Percentiles rank a stretch among this genome's conserved stretches.
Evolutionary conservation across 2,888 invertebrate genomes (phyloP).

Genomic region (Netelia fuscicornis): DNA sequence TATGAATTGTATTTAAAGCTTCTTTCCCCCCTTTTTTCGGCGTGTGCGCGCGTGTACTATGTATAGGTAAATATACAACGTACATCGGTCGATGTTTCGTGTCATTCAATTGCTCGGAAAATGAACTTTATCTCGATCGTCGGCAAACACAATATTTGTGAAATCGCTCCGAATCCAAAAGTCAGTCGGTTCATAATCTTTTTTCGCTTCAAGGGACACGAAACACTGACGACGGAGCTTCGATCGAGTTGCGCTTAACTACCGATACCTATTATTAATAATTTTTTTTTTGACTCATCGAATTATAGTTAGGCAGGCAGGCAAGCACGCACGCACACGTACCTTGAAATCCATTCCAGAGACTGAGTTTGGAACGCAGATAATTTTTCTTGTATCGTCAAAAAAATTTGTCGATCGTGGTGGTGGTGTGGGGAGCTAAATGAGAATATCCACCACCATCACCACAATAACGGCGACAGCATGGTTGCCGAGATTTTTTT

Average conservation of each 20-base stretch:
- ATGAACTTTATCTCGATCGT: background rate
- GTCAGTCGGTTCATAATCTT: no score
- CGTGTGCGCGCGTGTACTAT: no score
- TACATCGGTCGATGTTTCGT: no score
- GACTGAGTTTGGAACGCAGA: conserved; percentile 48
- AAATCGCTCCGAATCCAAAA: background rate
- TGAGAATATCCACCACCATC: no score
- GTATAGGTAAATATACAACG: no score
- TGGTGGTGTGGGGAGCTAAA: no score
- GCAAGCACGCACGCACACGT: background rate
- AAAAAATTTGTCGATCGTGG: background rate
- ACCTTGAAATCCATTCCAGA: conserved; percentile 54
- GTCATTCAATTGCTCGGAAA: no score
- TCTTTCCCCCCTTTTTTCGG: background rate
- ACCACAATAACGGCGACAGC: no score
- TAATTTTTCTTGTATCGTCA: conserved; percentile 9
- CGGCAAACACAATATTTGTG: background rate
- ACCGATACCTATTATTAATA: background rate
- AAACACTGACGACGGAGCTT: no score
- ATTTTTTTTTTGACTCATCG: background rate
- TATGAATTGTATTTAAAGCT: background rate
- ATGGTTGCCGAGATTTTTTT: no score
- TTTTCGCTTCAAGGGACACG: no score
- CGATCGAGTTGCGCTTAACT: background rate
- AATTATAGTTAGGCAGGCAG: background rate